These are phyloP conservation scores for Orientallactaga bullata DNA, from an alignment of 2,113 vertebrate species.

Conservation along the genomic window DNA sequence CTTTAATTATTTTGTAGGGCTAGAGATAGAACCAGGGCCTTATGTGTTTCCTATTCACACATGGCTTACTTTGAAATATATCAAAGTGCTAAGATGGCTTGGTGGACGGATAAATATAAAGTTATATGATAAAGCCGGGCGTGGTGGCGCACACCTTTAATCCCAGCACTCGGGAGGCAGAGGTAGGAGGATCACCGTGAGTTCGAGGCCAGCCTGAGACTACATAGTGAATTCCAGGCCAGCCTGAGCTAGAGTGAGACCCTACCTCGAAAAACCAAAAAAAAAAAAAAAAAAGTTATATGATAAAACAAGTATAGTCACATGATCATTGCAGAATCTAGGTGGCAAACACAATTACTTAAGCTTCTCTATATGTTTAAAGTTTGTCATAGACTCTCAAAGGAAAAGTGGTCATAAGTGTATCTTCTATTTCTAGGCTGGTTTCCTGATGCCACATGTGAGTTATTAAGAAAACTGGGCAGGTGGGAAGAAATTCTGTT, in stretches of 20 bases:
- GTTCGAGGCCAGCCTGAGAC: too few species aligned
- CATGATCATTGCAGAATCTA: neutral
- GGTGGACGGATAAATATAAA: neutral
- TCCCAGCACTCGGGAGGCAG: too few species aligned
- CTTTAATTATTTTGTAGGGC: neutral
- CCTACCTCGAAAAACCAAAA: too few species aligned
- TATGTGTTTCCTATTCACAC: neutral
- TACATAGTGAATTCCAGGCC: too few species aligned
- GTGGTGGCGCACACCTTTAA: too few species aligned
- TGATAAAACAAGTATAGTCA: neutral
- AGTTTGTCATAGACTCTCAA: constrained; percentile 31
- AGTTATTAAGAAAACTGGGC: constrained; percentile 42
- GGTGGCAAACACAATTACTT: neutral
- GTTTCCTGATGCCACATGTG: neutral
- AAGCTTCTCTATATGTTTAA: constrained; percentile 8
- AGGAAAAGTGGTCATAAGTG: neutral
- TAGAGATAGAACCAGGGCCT: neutral
- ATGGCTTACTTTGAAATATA: constrained; percentile 26
- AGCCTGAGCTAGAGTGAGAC: too few species aligned
- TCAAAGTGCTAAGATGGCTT: neutral
- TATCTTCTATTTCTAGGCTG: constrained; percentile 24
- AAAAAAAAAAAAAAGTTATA: too few species aligned
- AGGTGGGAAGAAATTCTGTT: constrained; percentile 2
- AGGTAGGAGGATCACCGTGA: too few species aligned
- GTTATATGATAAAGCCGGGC: neutral